Conservation (phyloP, 2,113 vertebrate species). For the Trochalopteron elliotii region DNA sequence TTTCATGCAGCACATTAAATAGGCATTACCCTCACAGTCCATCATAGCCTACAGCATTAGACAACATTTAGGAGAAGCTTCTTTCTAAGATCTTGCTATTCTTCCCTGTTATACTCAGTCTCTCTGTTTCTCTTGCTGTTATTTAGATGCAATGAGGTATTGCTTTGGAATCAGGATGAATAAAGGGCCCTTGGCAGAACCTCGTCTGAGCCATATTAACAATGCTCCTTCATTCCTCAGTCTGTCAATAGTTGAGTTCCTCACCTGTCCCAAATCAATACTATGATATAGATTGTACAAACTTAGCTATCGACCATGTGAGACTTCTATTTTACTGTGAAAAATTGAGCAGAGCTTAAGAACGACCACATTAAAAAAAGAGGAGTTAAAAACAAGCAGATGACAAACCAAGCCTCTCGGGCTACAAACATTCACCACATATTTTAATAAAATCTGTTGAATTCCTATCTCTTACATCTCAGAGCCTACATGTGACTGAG, state of each 20-base stretch:
- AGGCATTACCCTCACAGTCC: background rate
- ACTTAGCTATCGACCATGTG: background rate
- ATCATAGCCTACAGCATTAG: background rate
- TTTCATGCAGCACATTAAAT: slow-evolving; percentile 31
- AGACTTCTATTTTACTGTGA: background rate
- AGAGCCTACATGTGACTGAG: background rate
- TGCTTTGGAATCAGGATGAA: background rate
- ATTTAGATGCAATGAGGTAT: background rate
- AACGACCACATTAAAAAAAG: background rate
- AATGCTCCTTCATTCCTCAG: slow-evolving; percentile 8
- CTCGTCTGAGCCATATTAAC: slow-evolving; percentile 6
- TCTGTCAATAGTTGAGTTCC: slow-evolving; percentile 19
- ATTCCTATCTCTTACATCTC: background rate
- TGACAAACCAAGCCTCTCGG: background rate
- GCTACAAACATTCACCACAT: background rate
- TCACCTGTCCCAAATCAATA: slow-evolving; percentile 46
- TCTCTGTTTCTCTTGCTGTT: background rate
- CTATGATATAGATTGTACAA: background rate
- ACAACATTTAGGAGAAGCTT: background rate
- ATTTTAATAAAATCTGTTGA: background rate
- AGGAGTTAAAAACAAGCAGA: background rate
- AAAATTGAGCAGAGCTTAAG: background rate
- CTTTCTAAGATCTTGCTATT: background rate
- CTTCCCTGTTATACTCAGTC: background rate
- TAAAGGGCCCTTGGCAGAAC: background rate